Evolutionary conservation across 2,113 vertebrate species (phyloP), one percentile per base, ranked within the genome.

Genomic region (Elephas maximus): DNA sequence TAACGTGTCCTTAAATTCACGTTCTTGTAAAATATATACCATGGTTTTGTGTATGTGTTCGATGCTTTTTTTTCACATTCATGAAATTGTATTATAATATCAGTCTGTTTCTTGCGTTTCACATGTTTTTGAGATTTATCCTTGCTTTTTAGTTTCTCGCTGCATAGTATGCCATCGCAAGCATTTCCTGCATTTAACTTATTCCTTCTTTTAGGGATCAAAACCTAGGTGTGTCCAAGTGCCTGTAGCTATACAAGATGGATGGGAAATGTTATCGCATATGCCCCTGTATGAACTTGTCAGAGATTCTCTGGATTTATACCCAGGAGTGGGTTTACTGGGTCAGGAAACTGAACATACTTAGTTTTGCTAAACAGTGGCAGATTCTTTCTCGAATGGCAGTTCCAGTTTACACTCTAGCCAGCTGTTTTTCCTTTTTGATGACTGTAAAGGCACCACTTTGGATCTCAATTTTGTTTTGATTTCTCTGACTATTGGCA

Each of bases 401-500:
- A 33, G 62, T 83, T 62, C 30, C 62, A 44, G 20, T 28, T 51
- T 51, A 30, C 4, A 44, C 33, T 67, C 44, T 80, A 8, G n/a
- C 15, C 51, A 37, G 41, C 33, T 78, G 41, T n/a, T 83, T 87
- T 83, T 20, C 60, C 69, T 88, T 69, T n/a, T 88, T 80, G 78
- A 69, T 24, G 28, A 78, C 23, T 33, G 10, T 71, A 60, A 86
- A 82, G 23, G 41, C 45, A 67, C 14, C 26, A n/a, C 21, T 14
- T 60, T 44, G 28, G 12, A 79, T 80, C 45, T 89, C 15, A 6
- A 48, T 74, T 53, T 33, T 37, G 33, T 71, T 84, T 37, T 73
- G 12, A 63, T 51, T 78, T 96, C 62, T 85, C 30, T 41, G 37
- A 67, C n/a, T 78, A 48, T 79, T 48, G 87, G 28, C 37, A 96